phyloP scores from a whole-genome alignment of 2,113 vertebrate genomes.

The Tychaedon coryphoeus region DNA sequence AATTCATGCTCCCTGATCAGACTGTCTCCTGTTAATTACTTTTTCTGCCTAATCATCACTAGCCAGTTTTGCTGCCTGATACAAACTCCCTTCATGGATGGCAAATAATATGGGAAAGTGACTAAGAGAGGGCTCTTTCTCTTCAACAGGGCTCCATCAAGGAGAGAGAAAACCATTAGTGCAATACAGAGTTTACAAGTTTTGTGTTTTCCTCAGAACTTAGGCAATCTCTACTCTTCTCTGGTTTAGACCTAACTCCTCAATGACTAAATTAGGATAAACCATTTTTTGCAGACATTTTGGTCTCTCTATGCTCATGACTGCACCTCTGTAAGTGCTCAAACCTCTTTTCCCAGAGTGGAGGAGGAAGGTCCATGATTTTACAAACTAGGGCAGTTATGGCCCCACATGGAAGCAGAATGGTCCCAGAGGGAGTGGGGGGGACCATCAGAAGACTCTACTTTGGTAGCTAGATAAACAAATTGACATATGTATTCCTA shows the following conservation, averaged over 20 bases:
- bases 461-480: not conserved
- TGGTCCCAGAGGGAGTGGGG: accelerated
- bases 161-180: not conserved
- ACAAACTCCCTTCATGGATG: not conserved
- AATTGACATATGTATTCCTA: accelerated
- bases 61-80: not conserved
- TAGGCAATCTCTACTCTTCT: not conserved
- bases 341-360: not conserved
- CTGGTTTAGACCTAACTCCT: not conserved
- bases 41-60: not conserved
- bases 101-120: not conserved
- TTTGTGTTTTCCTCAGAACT: not conserved
- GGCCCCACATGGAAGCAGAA: not conserved
- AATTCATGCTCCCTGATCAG: not conserved
- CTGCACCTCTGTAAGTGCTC: not conserved
- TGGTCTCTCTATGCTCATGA: accelerated
- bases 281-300: not conserved
- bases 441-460: not conserved
- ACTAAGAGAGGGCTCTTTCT: not conserved
- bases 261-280: not conserved
- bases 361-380: accelerated
- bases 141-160: not conserved
- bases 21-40: not conserved
- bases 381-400: not conserved
- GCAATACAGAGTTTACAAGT: not conserved